Evolutionary conservation across 30 jellyfish, hydroid and myxozoan species (phyloP), one percentile per base, ranked within the genome.

Genomic region (Aurelia sp.): DNA sequence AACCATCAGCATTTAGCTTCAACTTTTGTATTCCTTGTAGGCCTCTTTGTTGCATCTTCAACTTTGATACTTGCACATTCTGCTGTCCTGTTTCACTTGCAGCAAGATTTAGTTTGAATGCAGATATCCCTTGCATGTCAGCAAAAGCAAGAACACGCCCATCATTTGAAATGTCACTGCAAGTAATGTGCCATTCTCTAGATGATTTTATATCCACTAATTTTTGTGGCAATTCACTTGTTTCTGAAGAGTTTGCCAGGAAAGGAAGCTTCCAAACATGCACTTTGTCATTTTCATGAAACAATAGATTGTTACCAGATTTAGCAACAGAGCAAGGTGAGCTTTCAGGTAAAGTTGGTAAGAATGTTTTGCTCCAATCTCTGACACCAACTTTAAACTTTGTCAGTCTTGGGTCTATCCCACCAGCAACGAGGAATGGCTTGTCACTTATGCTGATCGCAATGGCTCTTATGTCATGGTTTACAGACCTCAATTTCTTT

Each of bases 371-470:
- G 13, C 63, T 33, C 17, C 19, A 61, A 22, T 53, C 77, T 59
- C 18, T 44, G 24, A 5, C 35, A 41, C 72, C 6, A 10, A 67
- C 61, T 7, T 76, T 44, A 53, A 86, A 76, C 48, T 38, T 67
- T 4, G 81, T 47, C 48, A 91, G 66, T 35, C 93, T 63, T 40
- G 98, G 98, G 60, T 91, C 98, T 8, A 91, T 77, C 20, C 98
- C 98, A 3, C 88, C 98, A 69, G 93, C 84, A 17, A 91, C 61
- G 58, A 91, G 80, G 60, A 62, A 30, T 18, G 41, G 65, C 24
- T 41, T 41, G 17, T 71, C 66, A 48, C 64, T 74, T 12, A 35
- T 11, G 1, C 65, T 61, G 0, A 78, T 8, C 6, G 91, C 91
- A 21, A 91, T 19, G 22, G 98, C 55, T 35, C 96, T 52, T 48